Conservation (phyloP, 1,140 invertebrate species). For the Mycetomoellerius zeteki region DNA sequence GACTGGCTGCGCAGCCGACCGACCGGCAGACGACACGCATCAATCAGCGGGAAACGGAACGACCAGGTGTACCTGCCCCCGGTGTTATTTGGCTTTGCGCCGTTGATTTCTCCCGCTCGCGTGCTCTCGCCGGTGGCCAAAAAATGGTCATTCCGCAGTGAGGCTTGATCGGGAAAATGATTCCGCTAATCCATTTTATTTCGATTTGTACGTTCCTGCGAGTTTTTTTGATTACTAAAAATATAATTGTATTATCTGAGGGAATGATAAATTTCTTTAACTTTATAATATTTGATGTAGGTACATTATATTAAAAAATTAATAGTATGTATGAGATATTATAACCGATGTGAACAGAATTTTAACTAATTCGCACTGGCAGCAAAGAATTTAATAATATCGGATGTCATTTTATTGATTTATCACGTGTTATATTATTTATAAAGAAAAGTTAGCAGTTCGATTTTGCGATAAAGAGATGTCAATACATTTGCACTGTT, state of each 20-base stretch:
- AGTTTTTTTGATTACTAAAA: not conserved
- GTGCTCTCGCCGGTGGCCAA: not conserved
- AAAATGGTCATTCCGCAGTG: constrained; percentile 22
- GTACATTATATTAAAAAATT: not conserved
- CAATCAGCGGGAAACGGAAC: constrained; percentile 80
- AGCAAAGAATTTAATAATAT: not conserved
- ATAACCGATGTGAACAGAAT: not conserved
- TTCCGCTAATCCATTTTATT: constrained; percentile 26
- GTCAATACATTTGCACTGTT: constrained; percentile 1
- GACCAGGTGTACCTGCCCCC: constrained; percentile 72
- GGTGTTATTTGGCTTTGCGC: constrained; percentile 55
- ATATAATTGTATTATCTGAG: not conserved
- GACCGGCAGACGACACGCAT: constrained; percentile 81
- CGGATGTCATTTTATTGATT: not conserved
- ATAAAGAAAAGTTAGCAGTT: not conserved
- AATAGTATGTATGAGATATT: not conserved
- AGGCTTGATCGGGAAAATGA: constrained; percentile 28
- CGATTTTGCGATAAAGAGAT: not conserved
- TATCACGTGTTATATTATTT: not conserved
- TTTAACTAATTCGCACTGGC: not conserved
- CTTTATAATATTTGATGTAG: not conserved
- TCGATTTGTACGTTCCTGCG: not conserved
- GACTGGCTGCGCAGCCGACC: constrained; percentile 71
- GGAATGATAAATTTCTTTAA: not conserved
- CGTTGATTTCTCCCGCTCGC: constrained; percentile 44